Percentiles rank a stretch among this genome's conserved stretches.
Evolutionary conservation across 2,888 invertebrate genomes (phyloP).

Genomic region (Macaria notata): DNA sequence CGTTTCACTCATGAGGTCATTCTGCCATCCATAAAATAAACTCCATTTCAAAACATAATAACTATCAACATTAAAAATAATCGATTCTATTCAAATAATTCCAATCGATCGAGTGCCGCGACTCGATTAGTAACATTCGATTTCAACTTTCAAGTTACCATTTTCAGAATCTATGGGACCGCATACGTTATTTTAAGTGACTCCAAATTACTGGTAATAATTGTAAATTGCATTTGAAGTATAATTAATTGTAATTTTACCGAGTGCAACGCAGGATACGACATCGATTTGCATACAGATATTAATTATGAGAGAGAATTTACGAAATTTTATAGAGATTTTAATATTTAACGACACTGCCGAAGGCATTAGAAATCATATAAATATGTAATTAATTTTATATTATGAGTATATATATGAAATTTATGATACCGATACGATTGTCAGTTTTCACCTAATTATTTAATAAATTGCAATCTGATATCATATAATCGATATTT

Average conservation of each 20-base stretch:
- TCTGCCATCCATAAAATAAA: slow-evolving; percentile 3
- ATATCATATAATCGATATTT: no score
- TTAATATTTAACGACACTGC: not conserved
- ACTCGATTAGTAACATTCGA: slow-evolving; percentile 13
- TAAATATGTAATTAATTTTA: no score
- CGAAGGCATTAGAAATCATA: no score
- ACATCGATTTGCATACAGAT: not conserved
- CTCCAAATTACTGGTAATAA: slow-evolving; percentile 12
- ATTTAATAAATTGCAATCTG: no score
- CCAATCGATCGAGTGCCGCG: slow-evolving; percentile 7
- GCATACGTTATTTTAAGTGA: slow-evolving; percentile 7
- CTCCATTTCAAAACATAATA: slow-evolving; percentile 5
- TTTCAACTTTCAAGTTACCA: slow-evolving; percentile 15
- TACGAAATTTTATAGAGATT: not conserved
- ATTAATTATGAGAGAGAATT: not conserved
- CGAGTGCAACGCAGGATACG: slow-evolving; percentile 2
- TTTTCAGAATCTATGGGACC: slow-evolving; percentile 5
- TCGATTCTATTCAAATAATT: slow-evolving; percentile 9
- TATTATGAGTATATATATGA: no score
- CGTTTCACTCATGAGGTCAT: slow-evolving; percentile 1
- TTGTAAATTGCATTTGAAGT: slow-evolving; percentile 12
- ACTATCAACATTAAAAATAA: slow-evolving; percentile 8
- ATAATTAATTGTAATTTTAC: slow-evolving; percentile 12
- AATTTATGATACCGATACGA: no score
- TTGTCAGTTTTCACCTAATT: no score